Base-by-base conservation (phyloP, 2,797 vertebrate species). In the Anisognathus igniventris region DNA sequence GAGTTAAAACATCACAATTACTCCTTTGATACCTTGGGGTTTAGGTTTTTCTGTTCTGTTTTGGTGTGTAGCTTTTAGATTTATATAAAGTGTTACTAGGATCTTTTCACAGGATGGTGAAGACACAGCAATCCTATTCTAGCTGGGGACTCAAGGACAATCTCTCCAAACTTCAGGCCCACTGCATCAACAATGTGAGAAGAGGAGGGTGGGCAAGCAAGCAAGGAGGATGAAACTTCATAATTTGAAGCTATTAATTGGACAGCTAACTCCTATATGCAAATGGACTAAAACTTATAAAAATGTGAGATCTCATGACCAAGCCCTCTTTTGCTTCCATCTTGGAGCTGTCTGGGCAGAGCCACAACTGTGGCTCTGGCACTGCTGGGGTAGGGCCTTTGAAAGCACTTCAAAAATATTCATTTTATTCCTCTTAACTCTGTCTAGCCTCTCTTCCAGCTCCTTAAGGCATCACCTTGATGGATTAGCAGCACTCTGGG, bases 1-100 rank as follows among this genome's bases (percentile, higher is more conserved):
- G 24, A 82, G 21, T 5, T 39, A 21, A 48, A 61, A 0, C 1
- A 1, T 54, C 35, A 10, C 6, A 1, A 66, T 66, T 39, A 47
- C 3, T 5, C 23, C 19, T n/a, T 54, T 54, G 53, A 54, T n/a
- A 22, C 53, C 31, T 22, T 22, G 21, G 20, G 53, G 9, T 54
- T 54, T n/a, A 22, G 7, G 53, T n/a, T 54, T 54, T 22, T 54
- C 31, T 54, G 53, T 22, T n/a, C 53, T 54, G 13, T 54, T 54
- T 54, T 54, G 21, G 31, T n/a, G 53, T 3, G 13, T 54, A n/a
- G 31, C 20, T 54, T 54, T 54, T 54, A n/a, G 20, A 54, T n/a
- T 54, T n/a, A 54, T n/a, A n/a, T n/a, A 2, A 54, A 54, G 31
- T n/a, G 31, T 54, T 14, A 22, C 31, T n/a, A n/a, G 6, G 31